Evolutionary conservation across 2,888 invertebrate genomes (phyloP).

Genomic region (Drosophila anomalata): DNA sequence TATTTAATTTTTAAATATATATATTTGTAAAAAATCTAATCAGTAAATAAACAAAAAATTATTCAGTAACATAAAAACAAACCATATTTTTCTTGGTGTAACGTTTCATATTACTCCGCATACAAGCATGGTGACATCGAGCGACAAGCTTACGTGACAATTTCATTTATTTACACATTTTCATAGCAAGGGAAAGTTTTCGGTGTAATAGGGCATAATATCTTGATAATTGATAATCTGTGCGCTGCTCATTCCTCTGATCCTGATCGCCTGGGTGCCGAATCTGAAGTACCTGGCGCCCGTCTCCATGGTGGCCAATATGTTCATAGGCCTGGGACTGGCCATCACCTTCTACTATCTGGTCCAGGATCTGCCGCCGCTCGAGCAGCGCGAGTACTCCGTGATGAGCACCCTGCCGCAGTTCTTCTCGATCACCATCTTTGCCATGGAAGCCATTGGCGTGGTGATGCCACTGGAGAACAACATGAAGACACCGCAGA

Average conservation of each 20-base stretch:
- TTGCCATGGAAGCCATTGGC: conserved; percentile 99
- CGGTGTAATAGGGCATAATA: no score
- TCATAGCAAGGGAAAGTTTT: no score
- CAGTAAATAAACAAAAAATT: no score
- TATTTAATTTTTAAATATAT: no score
- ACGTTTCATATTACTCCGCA: no score
- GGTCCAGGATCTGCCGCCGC: conserved; percentile 87
- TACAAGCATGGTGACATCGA: no score
- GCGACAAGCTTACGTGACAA: no score
- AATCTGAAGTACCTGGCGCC: conserved; percentile 96
- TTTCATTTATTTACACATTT: no score
- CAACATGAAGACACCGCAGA: conserved; percentile 93
- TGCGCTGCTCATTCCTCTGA: conserved; percentile 88
- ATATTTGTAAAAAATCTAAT: no score
- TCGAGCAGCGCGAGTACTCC: conserved; percentile 82
- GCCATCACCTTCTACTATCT: conserved; percentile 95
- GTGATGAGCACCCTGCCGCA: conserved; percentile 88
- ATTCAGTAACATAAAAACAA: no score
- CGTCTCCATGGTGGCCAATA: conserved; percentile 96
- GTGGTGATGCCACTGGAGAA: conserved; percentile 97
- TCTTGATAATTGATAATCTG: conserved; percentile 84
- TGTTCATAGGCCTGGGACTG: conserved; percentile 94
- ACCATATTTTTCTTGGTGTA: no score
- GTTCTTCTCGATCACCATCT: conserved; percentile 97
- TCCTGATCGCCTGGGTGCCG: conserved; percentile 93